Evolutionary conservation across 2,797 vertebrate genomes (phyloP), one percentile per base, ranked within the genome.

Genomic region (Sus cebifrons): DNA sequence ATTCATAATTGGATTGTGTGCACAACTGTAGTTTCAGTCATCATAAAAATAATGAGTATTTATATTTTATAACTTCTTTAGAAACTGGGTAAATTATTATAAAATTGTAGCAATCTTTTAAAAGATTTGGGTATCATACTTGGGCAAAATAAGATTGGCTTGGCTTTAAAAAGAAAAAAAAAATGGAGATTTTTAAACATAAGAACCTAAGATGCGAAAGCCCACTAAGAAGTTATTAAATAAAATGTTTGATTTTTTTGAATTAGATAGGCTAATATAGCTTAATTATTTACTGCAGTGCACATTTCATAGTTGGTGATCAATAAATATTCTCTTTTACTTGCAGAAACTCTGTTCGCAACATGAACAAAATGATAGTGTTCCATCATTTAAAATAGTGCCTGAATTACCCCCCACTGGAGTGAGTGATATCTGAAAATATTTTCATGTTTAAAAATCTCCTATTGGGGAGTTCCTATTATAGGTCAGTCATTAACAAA

Each of bases 1-100:
- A 86, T 82, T 91, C 49, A 68, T 81, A 90, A 91, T 86, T 91
- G 21, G 12, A 75, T 62, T 86, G 25, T 73, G 44, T 70, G 52
- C 6, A 62, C 74, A 91, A 68, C n/a, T 81, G n/a, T n/a, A 74
- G 12, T 81, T 52, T 81, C 40, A 81, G 44, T 52, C 36, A 84
- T 84, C 68, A 86, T 67, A 29, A 20, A 25, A 82, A 62, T 82
- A 75, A 86, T 81, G 6, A 68, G 36, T 85, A 25, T 78, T 65
- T 81, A 64, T 86, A 82, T 93, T 81, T 90, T 12, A 86, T 29
- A 32, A 82, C 16, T 90, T 89, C 2, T 75, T 90, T 68, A 14
- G 18, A 91, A 91, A 12, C n/a, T 90, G 1, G 9, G 56, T 62
- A 52, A 71, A 67, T 81, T 85, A 78, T 65, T 15, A 3, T 73